Evolutionary conservation across 2,113 vertebrate genomes (phyloP), one percentile per base, ranked within the genome.

Genomic region (Poeciliopsis turrubarensis): DNA sequence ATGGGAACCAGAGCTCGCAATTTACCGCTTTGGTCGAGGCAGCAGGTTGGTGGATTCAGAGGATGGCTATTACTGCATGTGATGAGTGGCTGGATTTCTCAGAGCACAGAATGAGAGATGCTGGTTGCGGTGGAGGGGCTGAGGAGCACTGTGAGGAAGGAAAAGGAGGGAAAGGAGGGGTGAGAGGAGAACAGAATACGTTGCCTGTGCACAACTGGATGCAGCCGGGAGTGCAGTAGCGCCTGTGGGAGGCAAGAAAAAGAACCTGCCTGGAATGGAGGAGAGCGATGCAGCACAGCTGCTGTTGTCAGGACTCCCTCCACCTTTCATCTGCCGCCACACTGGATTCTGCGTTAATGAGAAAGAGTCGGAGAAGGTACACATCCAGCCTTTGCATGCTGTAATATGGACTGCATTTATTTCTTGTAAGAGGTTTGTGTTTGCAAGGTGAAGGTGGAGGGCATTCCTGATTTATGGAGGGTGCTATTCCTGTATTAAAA

Each of bases 191-290:
- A 61, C 70, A 76, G 69, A 66, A 75, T 73, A 62, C 68, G 25
- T 75, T 82, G 87, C 79, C 64, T 81, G 76, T 76, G 76, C 87
- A 82, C 88, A 86, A 82, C 81, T 81, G 85, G 76, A 88, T 60
- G 78, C 82, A 87, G 83, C 77, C 44, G 77, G 51, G 80, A 81
- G 68, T 26, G 80, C 76, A 84, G 79, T 83, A 77, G 78, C 81
- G 83, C 89, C 89, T 81, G 82, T 81, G 47, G 78, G 79, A 87
- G 80, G 83, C 51, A 30, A 79, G 66, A 86, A 74, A 80, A 68
- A 70, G 74, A 69, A 72, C 65, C 89, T 91, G 84, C 82, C 54
- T 82, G 80, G 82, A 89, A 90, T 88, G 80, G 86, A 91, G 83
- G 88, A 87, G 72, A 25, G 57, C 29, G 61, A 91, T 65, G 74